Base-by-base conservation (phyloP, 2,888 invertebrate species). In the Eilema caniola region DNA sequence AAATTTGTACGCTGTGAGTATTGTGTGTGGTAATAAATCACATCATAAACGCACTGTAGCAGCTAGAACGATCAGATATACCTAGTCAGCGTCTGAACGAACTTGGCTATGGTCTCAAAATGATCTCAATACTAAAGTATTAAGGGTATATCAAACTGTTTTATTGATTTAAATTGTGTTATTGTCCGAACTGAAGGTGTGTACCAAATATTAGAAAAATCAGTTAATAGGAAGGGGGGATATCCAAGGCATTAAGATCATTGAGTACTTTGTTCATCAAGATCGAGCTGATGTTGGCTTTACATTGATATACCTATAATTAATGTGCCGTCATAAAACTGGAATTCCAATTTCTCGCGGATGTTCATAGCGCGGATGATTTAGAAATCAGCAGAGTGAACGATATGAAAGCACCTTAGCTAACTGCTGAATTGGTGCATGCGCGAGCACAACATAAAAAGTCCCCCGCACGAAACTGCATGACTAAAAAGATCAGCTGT, bases 401-500 rank as follows among this genome's bases (percentile, higher is more conserved):
- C 89, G 86, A 87, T 89, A 88, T 87, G 89, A 89, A 87, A 87
- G 87, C 90, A 84, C 85, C 83, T 84, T 20, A 86, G 80, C 80
- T 78, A 74, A 81, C 84, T 84, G 82, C 82, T 84, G 83, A 85
- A 84, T 85, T 83, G 84, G 80, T 79, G 81, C 83, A 83, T 72
- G 82, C 71, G 79, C 81, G 79, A 80, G 76, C 75, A 70, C 77
- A 69, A 73, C 83, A 84, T 85, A 90, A 88, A 88, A 91, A 89
- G 72, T 80, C 72, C 74, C n/a, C 78, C 79, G 82, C 84, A 85
- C 86, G 86, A 88, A 86, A 87, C 86, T 82, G 89, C 83, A 88
- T 89, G 84, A 84, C 85, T 90, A 91, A 90, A 86, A 80, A 89
- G 84, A 93, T 90, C 92, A 92, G 92, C 92, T 92, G 92, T 91